Conservation (phyloP, 2,888 invertebrate species). For the Stegana nigrithorax region DNA sequence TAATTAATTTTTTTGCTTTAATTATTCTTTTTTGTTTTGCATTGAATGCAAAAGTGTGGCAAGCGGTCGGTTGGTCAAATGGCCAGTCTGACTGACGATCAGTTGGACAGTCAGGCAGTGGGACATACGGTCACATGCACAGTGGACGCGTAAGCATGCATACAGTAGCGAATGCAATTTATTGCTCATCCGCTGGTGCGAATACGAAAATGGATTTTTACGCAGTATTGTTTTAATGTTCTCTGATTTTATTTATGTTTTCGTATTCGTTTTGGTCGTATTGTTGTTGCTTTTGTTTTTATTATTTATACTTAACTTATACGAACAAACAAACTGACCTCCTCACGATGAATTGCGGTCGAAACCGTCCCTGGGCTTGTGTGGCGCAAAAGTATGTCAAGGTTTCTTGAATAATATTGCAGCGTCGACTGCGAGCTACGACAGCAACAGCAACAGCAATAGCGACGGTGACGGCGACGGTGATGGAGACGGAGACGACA, state of each 20-base stretch:
- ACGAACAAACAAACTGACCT: constrained; percentile 21
- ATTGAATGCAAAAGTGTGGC: constrained; percentile 2
- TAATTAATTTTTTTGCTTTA: not conserved
- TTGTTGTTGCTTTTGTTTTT: constrained; percentile 19
- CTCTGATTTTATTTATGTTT: too few relatives aligned
- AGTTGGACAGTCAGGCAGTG: constrained; percentile 2
- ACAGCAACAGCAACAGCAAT: constrained; percentile 41
- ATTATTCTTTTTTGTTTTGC: not conserved
- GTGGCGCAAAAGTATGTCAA: constrained; percentile 65
- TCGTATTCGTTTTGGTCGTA: constrained; percentile 17
- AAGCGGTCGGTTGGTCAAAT: constrained; percentile 9
- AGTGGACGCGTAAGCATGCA: not conserved
- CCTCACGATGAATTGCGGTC: constrained; percentile 61
- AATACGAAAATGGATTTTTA: too few relatives aligned
- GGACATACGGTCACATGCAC: not conserved
- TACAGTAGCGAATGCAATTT: constrained; percentile 42
- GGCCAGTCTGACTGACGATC: constrained; percentile 6
- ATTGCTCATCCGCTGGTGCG: constrained; percentile 50
- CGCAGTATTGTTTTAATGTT: too few relatives aligned
- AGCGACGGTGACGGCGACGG: constrained; percentile 28
- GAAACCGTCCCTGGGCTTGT: constrained; percentile 62
- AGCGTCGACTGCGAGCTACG: constrained; percentile 37
- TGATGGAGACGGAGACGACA: not conserved
- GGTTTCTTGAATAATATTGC: constrained; percentile 64
- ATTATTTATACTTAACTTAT: not conserved